Conservation (phyloP, 1,140 invertebrate genomes). For the Pseudomyrmex pallidus region DNA sequence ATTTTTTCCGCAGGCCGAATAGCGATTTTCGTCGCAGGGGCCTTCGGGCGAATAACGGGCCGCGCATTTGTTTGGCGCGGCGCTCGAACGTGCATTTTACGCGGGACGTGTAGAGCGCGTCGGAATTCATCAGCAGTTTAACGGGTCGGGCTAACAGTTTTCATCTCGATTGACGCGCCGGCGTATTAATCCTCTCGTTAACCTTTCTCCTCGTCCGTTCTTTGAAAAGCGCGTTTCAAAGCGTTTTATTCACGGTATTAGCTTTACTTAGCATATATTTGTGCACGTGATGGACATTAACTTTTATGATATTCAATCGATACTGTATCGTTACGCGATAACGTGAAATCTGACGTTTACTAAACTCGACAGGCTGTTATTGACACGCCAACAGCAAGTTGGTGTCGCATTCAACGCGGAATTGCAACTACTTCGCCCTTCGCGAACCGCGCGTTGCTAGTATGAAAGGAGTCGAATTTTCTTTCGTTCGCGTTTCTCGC, state of each 20-base stretch:
- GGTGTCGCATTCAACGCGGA: neutral
- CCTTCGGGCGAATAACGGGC: constrained; percentile 33
- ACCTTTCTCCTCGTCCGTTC: constrained; percentile 1
- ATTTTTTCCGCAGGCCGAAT: constrained; percentile 40
- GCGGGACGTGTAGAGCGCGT: constrained; percentile 21
- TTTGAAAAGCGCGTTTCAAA: neutral
- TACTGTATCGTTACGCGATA: neutral
- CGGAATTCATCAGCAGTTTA: constrained; percentile 57
- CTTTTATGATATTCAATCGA: neutral
- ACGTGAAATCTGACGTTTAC: constrained; percentile 33
- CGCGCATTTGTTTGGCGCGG: constrained; percentile 37
- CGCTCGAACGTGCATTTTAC: constrained; percentile 37
- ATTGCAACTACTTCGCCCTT: neutral
- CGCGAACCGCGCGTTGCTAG: no score
- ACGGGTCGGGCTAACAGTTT: constrained; percentile 36
- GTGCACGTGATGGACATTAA: neutral
- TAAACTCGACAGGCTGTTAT: constrained; percentile 24
- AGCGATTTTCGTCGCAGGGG: constrained; percentile 35
- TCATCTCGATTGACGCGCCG: constrained; percentile 45
- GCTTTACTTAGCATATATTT: constrained; percentile 1
- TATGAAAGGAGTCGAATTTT: neutral
- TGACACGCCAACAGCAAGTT: constrained; percentile 22
- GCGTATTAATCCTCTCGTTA: constrained; percentile 40
- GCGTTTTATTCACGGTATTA: neutral
- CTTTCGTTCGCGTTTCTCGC: constrained; percentile 1